Evolutionary conservation across 2,113 vertebrate species (phyloP).

Genomic region (Pygoscelis adeliae): DNA sequence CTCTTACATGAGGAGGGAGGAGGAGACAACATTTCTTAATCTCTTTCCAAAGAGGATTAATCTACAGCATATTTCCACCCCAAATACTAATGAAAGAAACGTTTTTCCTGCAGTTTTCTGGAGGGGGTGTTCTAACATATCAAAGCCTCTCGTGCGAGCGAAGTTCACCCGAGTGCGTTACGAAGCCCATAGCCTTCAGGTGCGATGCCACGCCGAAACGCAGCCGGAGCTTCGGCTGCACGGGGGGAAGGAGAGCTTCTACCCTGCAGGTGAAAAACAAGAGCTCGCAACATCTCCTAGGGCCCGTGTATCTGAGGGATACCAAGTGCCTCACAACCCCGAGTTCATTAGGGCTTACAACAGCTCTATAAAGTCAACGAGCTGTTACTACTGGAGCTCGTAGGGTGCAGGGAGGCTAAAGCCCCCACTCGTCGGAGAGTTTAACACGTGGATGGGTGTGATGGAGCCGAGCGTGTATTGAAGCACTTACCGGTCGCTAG

Average conservation of each 20-base stretch:
- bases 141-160: background rate
- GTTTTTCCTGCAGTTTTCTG: background rate
- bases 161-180: background rate
- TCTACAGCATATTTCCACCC: conserved; percentile 12
- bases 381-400: background rate
- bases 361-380: background rate
- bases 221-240: rapidly evolving
- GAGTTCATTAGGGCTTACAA: background rate
- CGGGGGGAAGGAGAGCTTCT: rapidly evolving
- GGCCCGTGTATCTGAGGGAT: background rate
- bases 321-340: background rate
- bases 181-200: background rate
- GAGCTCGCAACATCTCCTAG: background rate
- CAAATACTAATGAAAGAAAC: background rate
- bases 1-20: conserved; percentile 5
- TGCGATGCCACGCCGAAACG: rapidly evolving
- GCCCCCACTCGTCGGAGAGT: rapidly evolving
- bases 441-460: rapidly evolving
- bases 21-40: conserved; percentile 23
- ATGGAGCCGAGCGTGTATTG: rapidly evolving
- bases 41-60: conserved; percentile 57
- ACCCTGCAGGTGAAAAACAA: background rate
- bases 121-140: background rate
- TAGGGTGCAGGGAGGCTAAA: background rate
- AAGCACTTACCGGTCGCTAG: background rate